Evolutionary conservation across 2,888 invertebrate genomes (phyloP), one percentile per base, ranked within the genome.

Genomic region (Hyposoter dolosus): DNA sequence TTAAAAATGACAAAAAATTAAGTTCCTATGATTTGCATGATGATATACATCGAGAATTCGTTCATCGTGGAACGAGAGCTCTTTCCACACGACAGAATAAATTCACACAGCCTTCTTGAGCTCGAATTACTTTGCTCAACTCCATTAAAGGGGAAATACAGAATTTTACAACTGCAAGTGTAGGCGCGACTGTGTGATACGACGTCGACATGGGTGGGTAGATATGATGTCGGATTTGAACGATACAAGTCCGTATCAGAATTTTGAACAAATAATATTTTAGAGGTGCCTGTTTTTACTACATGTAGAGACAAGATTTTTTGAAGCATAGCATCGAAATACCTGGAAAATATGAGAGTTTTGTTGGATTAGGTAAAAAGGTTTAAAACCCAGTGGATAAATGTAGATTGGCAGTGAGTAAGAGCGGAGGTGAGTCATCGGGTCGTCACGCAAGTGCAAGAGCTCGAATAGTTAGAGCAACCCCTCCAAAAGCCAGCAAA

Each of bases 371-470:
- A 17, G 28, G 63, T 45, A 56, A 60, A 56, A 60, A 40, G 32
- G 35, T 68, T 50, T 32, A 43, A 5, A 75, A 9, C 45, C 35
- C 65, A 65, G 1, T 43, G 47, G 35, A n/a, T 45, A 66, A n/a
- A 56, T 79, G 43, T 47, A 50, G 65, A 19, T 69, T 75, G 75
- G 79, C 68, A 79, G 79, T 71, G 63, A 60, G 63, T 50, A 80
- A 66, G 75, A 76, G 50, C 80, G 43, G 83, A 84, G 90, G 92
- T 92, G 93, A 93, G 93, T 93, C 92, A 93, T 91, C 92, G 90
- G 91, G 93, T 93, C 93, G 93, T 93, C 93, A 93, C 93, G 93
- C 93, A 91, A 93, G 89, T 87, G 68, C 53, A 56, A 80, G 65
- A 83, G 80, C 71, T 72, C 82, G 83, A 68, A 78, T 72, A 82